These are phyloP conservation scores for Rhabdophis nuchalis DNA, from an alignment of 2,797 vertebrate species.

Conservation along the genomic window DNA sequence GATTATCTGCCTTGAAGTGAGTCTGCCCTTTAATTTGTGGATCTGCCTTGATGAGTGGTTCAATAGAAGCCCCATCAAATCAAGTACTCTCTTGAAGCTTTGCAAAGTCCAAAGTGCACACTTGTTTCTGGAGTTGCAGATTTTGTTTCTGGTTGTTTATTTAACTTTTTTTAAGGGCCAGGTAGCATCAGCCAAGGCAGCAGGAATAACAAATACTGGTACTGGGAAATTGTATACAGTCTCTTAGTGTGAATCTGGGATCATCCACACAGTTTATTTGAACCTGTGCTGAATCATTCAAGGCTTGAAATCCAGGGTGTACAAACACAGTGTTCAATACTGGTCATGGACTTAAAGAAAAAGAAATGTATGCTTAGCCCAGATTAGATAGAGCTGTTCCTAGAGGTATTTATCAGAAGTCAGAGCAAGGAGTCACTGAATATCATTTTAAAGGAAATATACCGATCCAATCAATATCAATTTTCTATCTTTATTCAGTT, in stretches of 20 bases:
- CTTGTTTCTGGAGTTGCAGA: neutral
- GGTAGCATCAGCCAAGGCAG: neutral
- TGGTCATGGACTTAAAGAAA: neutral
- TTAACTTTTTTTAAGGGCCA: neutral
- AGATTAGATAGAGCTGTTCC: neutral
- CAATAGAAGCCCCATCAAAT: neutral
- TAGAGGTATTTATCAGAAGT: neutral
- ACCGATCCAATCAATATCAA: neutral
- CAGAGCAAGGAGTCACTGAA: neutral
- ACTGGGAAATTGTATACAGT: neutral
- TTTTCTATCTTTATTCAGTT: neutral
- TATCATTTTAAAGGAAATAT: neutral
- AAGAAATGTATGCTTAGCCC: neutral
- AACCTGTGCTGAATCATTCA: neutral
- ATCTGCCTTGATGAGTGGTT: neutral
- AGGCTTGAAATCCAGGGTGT: neutral
- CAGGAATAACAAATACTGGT: neutral
- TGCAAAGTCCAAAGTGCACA: neutral
- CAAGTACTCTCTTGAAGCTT: neutral
- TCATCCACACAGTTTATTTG: neutral
- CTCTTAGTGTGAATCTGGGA: neutral
- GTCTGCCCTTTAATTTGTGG: neutral
- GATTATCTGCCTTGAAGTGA: neutral
- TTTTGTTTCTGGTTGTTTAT: neutral
- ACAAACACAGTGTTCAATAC: neutral